Percentiles rank a stretch among this genome's conserved stretches.
Evolutionary conservation across 2,888 invertebrate species (phyloP).

Genomic region (Luffia ferchaultella): DNA sequence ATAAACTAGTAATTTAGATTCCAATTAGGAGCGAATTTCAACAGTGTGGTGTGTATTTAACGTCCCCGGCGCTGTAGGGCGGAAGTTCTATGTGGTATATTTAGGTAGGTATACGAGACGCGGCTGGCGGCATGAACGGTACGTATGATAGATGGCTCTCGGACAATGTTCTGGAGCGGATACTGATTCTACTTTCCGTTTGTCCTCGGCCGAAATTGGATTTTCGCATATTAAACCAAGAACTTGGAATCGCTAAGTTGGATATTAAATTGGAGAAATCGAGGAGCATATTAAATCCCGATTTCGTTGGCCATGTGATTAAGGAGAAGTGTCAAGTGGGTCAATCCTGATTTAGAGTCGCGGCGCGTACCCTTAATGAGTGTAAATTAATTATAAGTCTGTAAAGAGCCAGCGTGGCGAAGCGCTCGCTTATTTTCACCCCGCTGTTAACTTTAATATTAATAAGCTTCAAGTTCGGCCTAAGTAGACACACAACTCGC

Average conservation of each 20-base stretch:
- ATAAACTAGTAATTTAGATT: background rate
- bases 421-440: constrained; percentile 22
- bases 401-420: constrained; percentile 16
- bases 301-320: background rate
- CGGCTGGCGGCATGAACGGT: too few relatives aligned
- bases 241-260: background rate
- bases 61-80: background rate
- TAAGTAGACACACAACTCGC: background rate
- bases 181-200: background rate
- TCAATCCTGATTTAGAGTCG: constrained; percentile 17
- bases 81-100: background rate
- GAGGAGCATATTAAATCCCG: background rate
- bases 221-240: background rate
- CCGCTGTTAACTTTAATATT: constrained; percentile 27
- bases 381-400: constrained; percentile 33
- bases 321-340: constrained; percentile 6
- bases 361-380: constrained; percentile 23
- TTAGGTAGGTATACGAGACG: background rate
- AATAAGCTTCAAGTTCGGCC: constrained; percentile 23
- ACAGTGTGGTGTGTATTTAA: background rate
- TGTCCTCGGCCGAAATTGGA: background rate
- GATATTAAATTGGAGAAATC: background rate
- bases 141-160: background rate
- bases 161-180: background rate
- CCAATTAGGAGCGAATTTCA: background rate